Base-by-base conservation (phyloP, 2,797 vertebrate species). In the Lemur catta region DNA sequence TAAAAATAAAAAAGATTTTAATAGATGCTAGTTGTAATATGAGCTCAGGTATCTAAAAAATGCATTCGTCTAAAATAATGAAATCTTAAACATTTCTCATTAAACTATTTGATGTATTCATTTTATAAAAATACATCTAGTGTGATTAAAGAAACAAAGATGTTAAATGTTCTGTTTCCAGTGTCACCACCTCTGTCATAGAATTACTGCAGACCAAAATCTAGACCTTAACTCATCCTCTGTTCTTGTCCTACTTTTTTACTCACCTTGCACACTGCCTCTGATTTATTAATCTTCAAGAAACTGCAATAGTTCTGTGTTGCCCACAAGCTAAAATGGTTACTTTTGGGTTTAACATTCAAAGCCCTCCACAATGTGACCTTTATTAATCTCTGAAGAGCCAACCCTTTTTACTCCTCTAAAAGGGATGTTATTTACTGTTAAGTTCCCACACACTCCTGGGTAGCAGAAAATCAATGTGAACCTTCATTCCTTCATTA, bases 121-220 rank as follows among this genome's bases (percentile, higher is more conserved):
- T 38, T 86, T 85, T 59, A 48, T 48, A 46, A 75, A 95, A 86
- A 75, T 33, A 4, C 15, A 76, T 30, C 22, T 13, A 88, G 61
- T 2, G 7, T 28, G 38, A 30, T 38, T 84, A 65, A 71, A 76
- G 75, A 48, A 89, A 52, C n/a, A 76, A 38, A 52, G 41, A 48
- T 2, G 3, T 9, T 22, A 18, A 3, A 2, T 46, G 26, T 26
- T 17, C 0, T 3, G 30, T 43, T 63, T 61, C 33, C 14, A 55
- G 46, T 10, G 2, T 13, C 9, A 17, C 2, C 18, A n/a, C 3
- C n/a, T 38, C 55, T 59, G 15, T 2, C 12, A 6, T 0, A 43
- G 24, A 10, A 13, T 38, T 7, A 69, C 13, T 22, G 10, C 1
- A 33, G 69, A 18, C 22, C 5, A 4, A n/a, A 46, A 41, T 52